Evolutionary conservation across 2,888 invertebrate species (phyloP).

Genomic region (Ypsolopha sequella): DNA sequence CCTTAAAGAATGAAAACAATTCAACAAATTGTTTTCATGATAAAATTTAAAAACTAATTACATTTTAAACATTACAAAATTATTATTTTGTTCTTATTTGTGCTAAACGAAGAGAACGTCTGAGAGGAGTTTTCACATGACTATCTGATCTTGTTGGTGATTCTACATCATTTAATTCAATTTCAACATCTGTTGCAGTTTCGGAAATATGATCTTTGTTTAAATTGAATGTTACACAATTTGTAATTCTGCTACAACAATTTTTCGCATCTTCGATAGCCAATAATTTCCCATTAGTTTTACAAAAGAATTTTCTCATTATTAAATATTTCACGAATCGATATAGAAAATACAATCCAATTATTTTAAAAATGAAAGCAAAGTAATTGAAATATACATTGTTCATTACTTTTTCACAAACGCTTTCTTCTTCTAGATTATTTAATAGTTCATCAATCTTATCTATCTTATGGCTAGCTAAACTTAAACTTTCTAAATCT

Average conservation of each 20-base stretch:
- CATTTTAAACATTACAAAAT: too few species aligned
- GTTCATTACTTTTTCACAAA: constrained; percentile 4
- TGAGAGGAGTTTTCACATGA: too few species aligned
- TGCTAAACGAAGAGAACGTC: too few species aligned
- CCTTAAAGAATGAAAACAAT: too few species aligned
- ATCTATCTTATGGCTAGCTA: constrained; percentile 10
- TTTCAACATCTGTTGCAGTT: background rate
- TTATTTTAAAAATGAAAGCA: background rate
- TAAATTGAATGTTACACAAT: too few species aligned
- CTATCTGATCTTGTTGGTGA: too few species aligned
- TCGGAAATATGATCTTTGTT: too few species aligned
- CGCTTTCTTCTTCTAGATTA: constrained; percentile 5
- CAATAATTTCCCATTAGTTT: background rate
- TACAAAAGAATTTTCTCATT: constrained; percentile 7
- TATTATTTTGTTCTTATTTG: too few species aligned
- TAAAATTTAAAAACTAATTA: too few species aligned
- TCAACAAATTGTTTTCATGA: too few species aligned
- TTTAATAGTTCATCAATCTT: constrained; percentile 4
- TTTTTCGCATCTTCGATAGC: background rate
- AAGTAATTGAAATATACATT: constrained; percentile 6
- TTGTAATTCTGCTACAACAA: constrained; percentile 3
- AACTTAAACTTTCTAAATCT: constrained; percentile 6
- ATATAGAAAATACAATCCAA: background rate
- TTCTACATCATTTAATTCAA: background rate
- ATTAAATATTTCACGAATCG: constrained; percentile 6